Conservation (phyloP, 2,113 vertebrate species). For the Oncorhynchus kisutch region DNA sequence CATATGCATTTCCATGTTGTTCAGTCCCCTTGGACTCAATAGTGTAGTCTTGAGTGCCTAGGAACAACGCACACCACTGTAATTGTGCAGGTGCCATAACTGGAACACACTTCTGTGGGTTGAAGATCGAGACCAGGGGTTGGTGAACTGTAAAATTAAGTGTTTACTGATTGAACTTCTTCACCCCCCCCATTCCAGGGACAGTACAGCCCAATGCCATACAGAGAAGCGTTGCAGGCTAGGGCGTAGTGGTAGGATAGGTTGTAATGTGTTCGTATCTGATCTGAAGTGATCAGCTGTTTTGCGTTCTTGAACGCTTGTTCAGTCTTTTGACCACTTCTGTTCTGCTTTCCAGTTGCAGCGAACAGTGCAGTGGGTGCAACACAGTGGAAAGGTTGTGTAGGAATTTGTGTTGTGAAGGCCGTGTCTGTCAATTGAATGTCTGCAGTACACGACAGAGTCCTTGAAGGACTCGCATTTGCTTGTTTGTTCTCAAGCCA, state of each 20-base stretch:
- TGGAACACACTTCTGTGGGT: constrained; percentile 4
- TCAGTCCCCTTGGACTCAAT: constrained; percentile 23
- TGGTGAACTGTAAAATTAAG: constrained; percentile 24
- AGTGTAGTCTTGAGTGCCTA: constrained; percentile 12
- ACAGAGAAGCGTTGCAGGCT: too few relatives aligned
- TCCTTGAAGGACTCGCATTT: constrained; percentile 30
- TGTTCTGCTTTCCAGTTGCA: not conserved
- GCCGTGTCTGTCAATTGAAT: constrained; percentile 15
- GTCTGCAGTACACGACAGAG: constrained; percentile 19
- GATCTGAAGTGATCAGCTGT: not conserved
- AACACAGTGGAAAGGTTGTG: not conserved
- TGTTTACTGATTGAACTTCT: not conserved
- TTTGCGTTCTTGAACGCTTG: constrained; percentile 3
- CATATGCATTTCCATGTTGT: constrained; percentile 14
- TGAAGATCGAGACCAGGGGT: not conserved
- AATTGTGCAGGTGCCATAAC: not conserved
- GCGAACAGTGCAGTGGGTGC: not conserved
- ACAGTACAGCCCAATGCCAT: too few relatives aligned
- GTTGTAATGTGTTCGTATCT: not conserved
- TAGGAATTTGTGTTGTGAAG: constrained; percentile 19
- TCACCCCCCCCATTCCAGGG: too few relatives aligned
- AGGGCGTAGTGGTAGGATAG: too few relatives aligned
- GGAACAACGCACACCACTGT: constrained; percentile 23
- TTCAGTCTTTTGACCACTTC: not conserved
- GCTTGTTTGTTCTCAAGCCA: constrained; percentile 4